A percentile compares a stretch with the other conserved stretches of the same genome.
Evolutionary conservation across 1,140 invertebrate species (phyloP).

Genomic region (Sitobion miscanthi): DNA sequence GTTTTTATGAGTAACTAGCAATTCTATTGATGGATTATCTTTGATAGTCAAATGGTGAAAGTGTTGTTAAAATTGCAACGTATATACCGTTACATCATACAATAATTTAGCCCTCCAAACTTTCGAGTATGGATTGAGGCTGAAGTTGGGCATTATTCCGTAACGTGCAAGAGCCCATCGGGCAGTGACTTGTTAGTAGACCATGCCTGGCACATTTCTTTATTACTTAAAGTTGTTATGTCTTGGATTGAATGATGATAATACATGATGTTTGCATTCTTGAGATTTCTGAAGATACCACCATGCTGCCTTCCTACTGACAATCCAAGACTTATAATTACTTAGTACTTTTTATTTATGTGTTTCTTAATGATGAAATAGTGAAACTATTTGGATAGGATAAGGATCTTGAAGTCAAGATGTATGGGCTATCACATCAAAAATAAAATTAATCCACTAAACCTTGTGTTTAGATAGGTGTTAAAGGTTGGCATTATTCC

Average conservation of each 20-base stretch:
- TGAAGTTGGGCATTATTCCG: conserved; percentile 57
- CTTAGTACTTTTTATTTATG: not conserved
- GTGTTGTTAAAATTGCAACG: conserved; percentile 50
- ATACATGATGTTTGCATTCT: conserved; percentile 26
- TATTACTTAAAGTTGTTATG: not conserved
- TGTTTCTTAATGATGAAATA: not conserved
- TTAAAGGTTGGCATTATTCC: conserved; percentile 56
- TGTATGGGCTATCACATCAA: conserved; percentile 16
- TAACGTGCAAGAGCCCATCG: conserved; percentile 54
- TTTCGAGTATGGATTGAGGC: not conserved
- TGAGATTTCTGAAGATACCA: conserved; percentile 42
- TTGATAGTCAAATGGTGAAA: conserved; percentile 40
- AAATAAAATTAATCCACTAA: not conserved
- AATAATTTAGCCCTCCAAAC: conserved; percentile 42
- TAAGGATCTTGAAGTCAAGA: conserved; percentile 20
- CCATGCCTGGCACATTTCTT: conserved; percentile 54
- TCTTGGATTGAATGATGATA: conserved; percentile 47
- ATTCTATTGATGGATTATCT: conserved; percentile 53
- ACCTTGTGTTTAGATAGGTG: conserved; percentile 15
- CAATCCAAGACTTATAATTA: not conserved
- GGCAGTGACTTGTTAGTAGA: conserved; percentile 56
- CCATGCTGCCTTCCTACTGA: conserved; percentile 55
- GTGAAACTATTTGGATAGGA: not conserved
- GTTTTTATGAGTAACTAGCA: not conserved
- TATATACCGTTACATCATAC: conserved; percentile 56